Evolutionary conservation across 2,888 invertebrate genomes (phyloP), one percentile per base, ranked within the genome.

Genomic region (Drosophila trichaetosa): DNA sequence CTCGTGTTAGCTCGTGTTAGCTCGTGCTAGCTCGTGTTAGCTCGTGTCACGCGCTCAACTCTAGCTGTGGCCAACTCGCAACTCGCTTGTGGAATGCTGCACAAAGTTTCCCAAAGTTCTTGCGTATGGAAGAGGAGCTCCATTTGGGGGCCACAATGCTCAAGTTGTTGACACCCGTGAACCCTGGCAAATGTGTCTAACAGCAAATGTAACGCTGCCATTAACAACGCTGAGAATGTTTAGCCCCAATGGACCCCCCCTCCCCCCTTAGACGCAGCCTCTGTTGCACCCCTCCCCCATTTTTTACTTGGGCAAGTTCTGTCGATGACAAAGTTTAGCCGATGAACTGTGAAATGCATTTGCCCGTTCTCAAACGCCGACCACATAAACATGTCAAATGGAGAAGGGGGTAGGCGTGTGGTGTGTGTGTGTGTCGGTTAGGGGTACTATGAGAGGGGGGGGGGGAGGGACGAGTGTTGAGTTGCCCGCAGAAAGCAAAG

Each of bases 81-180:
- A 60, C 34, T 29, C 11, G 18, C 27, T 49, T 49, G 46, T 18
- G 46, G 21, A 58, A 63, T 46, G 61, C 66, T 79, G 66, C 48
- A 27, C 60, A 74, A 66, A 79, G 69, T 64, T 70, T 67, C 54
- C 57, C 11, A 21, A 52, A 21, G 52, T 24, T 53, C 21, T 18
- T 8, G 42, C 42, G 11, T 21, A 11, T 11, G 11, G 42, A 42
- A 46, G 74, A 29, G 27, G 46, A 51, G 53, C 51, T 48, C 58
- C 63, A 74, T 79, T 79, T 67, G 77, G 75, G 79, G 75, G 67
- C 75, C 75, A 64, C 51, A 59, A 31, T 70, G 79, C 53, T 79
- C 84, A 83, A 83, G 87, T 83, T 87, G 70, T 75, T 78, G 83
- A 83, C 83, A 83, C 82, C 59, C 84, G 34, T 79, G 79, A 78